Base-by-base conservation (phyloP, 1,140 invertebrate species). In the Drusus annulatus region DNA sequence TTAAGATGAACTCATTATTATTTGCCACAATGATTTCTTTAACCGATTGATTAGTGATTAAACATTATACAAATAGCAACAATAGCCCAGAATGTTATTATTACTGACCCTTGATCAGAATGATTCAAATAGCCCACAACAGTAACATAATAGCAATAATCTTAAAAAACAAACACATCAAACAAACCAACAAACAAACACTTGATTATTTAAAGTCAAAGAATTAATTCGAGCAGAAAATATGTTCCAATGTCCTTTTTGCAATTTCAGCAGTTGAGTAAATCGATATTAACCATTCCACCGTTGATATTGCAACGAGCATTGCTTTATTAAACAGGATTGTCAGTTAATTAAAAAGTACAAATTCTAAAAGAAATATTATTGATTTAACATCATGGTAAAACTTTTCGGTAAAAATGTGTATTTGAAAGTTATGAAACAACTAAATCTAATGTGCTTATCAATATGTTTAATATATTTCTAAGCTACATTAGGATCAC, bases 1-100 rank as follows among this genome's bases (percentile, higher is more conserved):
- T 82, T 79, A 79, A 83, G 71, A 79, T 75, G 54, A 79, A 79
- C 21, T 17, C 45, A 52, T 73, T 75, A 31, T 58, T 6, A 31
- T 56, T 75, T 58, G 19, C 71, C n/a, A 75, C 17, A 71, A 74
- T 65, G 28, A 74, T 80, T 80, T 75, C 51, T 58, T 79, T 80
- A 76, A 71, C 23, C 60, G 74, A 81, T 83, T 80, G 71, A 83
- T 81, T 71, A 74, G 1, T 45, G 36, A 45, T 45, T 58, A 74
- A 80, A 51, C 79, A 77, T 36, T 62, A 62, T 56, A 65, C 63
- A 83, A 58, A 79, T 79, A 83, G 79, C 60, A 71, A 69, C 81
- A 83, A 83, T 83, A 83, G 82, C 82, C 82, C 82, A 83, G 79
- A 80, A 78, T 83, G 23, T 78, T 79, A 74, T 60, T 75, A 54